Base-by-base conservation (phyloP, 2,113 vertebrate genomes). In the Cebidichthys violaceus region DNA sequence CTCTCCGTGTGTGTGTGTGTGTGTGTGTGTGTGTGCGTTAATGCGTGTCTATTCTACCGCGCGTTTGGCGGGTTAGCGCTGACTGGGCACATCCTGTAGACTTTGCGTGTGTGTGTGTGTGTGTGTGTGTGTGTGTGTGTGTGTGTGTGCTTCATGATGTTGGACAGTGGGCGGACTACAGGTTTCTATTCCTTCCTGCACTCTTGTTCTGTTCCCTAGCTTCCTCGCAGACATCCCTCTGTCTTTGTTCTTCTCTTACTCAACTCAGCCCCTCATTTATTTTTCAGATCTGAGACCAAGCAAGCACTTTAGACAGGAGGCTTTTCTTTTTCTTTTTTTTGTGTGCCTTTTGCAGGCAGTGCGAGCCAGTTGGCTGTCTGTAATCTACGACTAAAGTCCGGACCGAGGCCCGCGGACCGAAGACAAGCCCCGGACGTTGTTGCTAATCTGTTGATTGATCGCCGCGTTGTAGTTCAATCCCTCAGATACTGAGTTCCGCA, bases 231-330 rank as follows among this genome's bases (percentile, higher is more conserved):
- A 88, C 76, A 70, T 60, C 59, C 54, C 69, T 67, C 57, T 88
- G 9, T 55, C 82, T 86, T 89, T 92, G 88, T 90, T 88, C 81
- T 81, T 61, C 83, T 80, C 76, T 71, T 74, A 71, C 64, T 77
- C 41, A 69, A 69, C 80, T 85, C 85, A 85, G 84, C 73, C 6
- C 29, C 81, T 91, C 90, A 86, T 91, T 85, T 74, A 92, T 89
- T 88, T 92, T 92, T 92, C 66, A 91, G 68, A 80, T 81, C 52
- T 35, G 37, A 61, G 66, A 79, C 27, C 39, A 52, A 65, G 62
- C 54, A 20, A 71, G 85, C 84, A 77, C 79, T 84, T 82, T 55
- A 87, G 60, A 79, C 11, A 17, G 73, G 39, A 72, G 18, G 39
- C 37, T n/a, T n/a, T 22, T 54, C 47, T 80, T 76, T n/a, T n/a